Base-by-base conservation (phyloP, 2,113 vertebrate genomes). In the Mesembrinibis cayennensis region DNA sequence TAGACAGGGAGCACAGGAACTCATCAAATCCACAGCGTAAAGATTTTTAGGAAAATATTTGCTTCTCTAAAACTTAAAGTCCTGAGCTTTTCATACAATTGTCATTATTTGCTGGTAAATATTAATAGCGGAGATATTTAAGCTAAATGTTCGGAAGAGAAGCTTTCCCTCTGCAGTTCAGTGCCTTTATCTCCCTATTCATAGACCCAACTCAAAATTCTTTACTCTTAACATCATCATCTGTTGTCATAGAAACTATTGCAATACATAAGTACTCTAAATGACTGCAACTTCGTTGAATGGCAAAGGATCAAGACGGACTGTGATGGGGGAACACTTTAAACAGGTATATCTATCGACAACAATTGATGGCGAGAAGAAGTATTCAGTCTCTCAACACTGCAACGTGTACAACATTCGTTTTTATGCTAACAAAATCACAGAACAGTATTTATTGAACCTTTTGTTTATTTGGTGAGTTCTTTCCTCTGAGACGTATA, bases 241-340 rank as follows among this genome's bases (percentile, higher is more conserved):
- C 95, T 98, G 97, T 98, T 98, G 97, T 98, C 97, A 98, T 98
- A 97, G 97, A 97, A 98, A 98, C 97, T 97, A 93, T 97, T 97
- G 95, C 96, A 95, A 96, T 62, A 97, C 96, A 95, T 87, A 96
- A 97, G 96, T 97, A 62, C 96, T 96, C 93, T 69, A 96, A 97
- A 97, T 96, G 97, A 96, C 95, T 97, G 96, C 88, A 96, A 98
- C 97, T 98, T 97, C 56, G 13, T 73, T 94, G 95, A 95, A 95
- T 95, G 95, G 97, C 94, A 94, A 97, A 90, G 88, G 96, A 97
- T 97, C 95, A 95, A 96, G 94, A 96, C 89, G 95, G 95, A 94
- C 95, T 45, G 77, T 94, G 91, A 55, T 65, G 91, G 82, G 89
- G 77, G 74, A 95, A 58, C 91, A 93, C 81, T 97, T 96, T 69